Evolutionary conservation across 2,113 vertebrate genomes (phyloP).

Genomic region (Muscicapa adusta): DNA sequence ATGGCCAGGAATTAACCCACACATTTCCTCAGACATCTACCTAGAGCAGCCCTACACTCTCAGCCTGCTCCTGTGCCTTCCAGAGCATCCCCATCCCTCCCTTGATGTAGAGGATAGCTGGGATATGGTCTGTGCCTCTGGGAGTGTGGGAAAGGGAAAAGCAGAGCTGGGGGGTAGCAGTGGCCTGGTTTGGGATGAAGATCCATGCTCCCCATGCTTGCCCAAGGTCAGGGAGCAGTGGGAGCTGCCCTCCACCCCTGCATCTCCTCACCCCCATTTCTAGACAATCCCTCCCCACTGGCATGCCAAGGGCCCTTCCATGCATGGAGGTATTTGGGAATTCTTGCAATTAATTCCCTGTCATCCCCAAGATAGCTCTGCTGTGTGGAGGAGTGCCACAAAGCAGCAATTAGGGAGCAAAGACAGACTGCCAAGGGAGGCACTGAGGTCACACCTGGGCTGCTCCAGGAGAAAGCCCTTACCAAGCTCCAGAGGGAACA

Average conservation of each 20-base stretch:
- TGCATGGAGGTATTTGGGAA: background rate
- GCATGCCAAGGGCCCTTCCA: background rate
- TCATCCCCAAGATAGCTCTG: background rate
- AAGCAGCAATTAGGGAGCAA: background rate
- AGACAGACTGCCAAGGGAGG: background rate
- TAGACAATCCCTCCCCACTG: background rate
- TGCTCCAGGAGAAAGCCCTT: background rate
- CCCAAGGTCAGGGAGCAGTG: background rate
- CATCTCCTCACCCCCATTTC: background rate
- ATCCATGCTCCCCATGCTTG: background rate
- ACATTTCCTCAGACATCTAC: background rate
- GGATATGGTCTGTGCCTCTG: rapidly evolving
- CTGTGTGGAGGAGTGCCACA: background rate
- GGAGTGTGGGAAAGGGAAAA: background rate
- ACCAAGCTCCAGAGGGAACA: background rate
- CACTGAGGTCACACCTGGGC: background rate
- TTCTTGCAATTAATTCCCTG: background rate
- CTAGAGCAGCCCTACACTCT: background rate
- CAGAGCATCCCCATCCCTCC: background rate
- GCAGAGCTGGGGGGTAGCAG: background rate
- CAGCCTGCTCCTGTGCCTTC: background rate
- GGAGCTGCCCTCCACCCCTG: background rate
- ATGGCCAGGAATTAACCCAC: background rate
- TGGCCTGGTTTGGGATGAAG: background rate
- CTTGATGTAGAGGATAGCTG: background rate